Conservation (phyloP, 2,888 invertebrate species). For the Rhaphigaster nebulosa region DNA sequence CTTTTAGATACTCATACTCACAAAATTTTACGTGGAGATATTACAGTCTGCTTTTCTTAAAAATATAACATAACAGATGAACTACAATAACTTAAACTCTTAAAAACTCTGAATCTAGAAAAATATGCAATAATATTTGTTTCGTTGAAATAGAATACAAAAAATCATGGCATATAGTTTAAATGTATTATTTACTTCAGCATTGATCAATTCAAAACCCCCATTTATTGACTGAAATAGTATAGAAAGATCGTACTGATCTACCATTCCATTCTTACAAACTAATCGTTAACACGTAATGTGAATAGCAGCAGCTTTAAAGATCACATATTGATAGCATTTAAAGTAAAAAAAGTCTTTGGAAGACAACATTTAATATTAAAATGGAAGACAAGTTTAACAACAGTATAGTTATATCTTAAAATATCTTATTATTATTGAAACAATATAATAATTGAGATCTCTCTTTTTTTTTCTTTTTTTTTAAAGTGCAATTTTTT, state of each 20-base stretch:
- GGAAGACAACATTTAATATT: slow-evolving; percentile 37
- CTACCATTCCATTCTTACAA: background rate
- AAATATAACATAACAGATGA: background rate
- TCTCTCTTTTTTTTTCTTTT: background rate
- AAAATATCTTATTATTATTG: background rate
- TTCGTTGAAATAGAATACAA: slow-evolving; percentile 10
- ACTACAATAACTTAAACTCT: background rate
- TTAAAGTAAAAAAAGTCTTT: background rate
- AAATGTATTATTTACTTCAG: background rate
- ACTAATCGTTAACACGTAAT: background rate
- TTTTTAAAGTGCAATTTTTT: background rate
- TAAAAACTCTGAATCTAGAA: background rate
- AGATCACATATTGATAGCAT: background rate
- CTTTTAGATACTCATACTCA: background rate
- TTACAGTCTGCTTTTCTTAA: background rate
- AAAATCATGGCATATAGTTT: background rate
- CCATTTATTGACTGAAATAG: background rate
- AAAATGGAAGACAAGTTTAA: slow-evolving; percentile 37
- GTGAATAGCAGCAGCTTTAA: background rate
- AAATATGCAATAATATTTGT: slow-evolving; percentile 10
- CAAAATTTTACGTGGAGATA: background rate
- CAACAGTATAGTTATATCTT: background rate
- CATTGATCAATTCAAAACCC: background rate
- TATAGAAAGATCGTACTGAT: slow-evolving; percentile 24
- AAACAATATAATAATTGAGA: background rate